These are phyloP conservation scores for Xestia c-nigrum DNA, from an alignment of 2,888 invertebrate genomes.

Conservation along the genomic window DNA sequence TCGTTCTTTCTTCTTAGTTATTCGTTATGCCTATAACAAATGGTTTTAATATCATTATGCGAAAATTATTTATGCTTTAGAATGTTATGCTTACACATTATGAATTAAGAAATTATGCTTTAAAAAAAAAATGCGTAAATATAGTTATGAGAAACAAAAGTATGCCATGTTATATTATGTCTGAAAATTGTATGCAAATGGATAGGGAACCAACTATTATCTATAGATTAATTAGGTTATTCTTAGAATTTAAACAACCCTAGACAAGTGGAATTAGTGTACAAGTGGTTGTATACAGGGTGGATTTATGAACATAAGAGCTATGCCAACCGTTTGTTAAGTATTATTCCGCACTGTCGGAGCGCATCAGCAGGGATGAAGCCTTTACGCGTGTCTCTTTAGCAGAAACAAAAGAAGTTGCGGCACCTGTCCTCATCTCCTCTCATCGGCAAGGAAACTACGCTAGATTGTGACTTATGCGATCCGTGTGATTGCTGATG, in stretches of 20 bases:
- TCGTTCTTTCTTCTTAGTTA: too few relatives aligned
- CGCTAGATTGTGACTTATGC: neutral
- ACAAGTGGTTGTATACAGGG: constrained; percentile 29
- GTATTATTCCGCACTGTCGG: constrained; percentile 8
- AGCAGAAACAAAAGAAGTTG: neutral
- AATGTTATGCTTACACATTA: too few relatives aligned
- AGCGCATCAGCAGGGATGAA: neutral
- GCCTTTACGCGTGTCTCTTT: neutral
- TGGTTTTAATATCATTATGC: too few relatives aligned
- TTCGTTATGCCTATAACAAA: too few relatives aligned
- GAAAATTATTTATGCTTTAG: too few relatives aligned
- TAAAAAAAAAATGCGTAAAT: too few relatives aligned
- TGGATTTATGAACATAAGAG: constrained; percentile 16
- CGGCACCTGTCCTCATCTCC: neutral
- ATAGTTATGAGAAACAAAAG: too few relatives aligned
- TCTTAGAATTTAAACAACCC: constrained; percentile 26
- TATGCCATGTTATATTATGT: too few relatives aligned
- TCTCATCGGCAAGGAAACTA: neutral
- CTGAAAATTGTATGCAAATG: neutral
- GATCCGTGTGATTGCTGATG: neutral
- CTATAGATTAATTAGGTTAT: constrained; percentile 30
- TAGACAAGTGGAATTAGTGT: constrained; percentile 22
- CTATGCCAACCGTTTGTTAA: constrained; percentile 6
- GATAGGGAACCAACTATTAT: constrained; percentile 19
- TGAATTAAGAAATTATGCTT: too few relatives aligned